phyloP scores from a whole-genome alignment of 1,140 invertebrate genomes.

The Thalassaphorura encarpata region DNA sequence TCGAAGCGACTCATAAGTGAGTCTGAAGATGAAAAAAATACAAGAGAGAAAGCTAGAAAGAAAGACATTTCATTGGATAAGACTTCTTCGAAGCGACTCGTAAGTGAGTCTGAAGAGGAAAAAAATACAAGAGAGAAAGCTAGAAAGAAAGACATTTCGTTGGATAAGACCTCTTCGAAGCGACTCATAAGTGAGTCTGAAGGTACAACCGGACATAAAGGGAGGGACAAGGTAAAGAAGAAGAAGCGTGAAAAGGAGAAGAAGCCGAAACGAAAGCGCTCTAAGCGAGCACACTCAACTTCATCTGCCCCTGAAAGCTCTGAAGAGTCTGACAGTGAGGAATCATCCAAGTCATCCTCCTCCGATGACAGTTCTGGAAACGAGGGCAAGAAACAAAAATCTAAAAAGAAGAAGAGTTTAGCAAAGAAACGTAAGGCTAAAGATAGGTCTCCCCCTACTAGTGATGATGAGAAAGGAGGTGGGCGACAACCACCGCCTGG shows the following conservation, averaged over 20 bases:
- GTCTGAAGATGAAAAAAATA: neutral
- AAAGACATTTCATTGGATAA: neutral
- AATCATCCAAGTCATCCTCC: constrained; percentile 9
- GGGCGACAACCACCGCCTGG: constrained; percentile 2
- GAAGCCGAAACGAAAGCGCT: constrained; percentile 14
- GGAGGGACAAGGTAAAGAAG: constrained; percentile 11
- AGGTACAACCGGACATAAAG: neutral
- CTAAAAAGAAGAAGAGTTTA: constrained; percentile 27
- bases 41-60: constrained; percentile 7
- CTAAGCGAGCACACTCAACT: neutral
- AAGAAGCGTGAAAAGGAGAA: constrained; percentile 15
- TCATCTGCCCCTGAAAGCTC: neutral
- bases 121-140: constrained; percentile 7
- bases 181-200: neutral
- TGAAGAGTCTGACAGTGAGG: too few species aligned
- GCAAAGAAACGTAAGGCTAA: constrained; percentile 6
- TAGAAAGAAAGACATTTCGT: constrained; percentile 18
- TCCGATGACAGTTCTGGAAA: constrained; percentile 16
- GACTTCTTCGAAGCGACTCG: neutral
- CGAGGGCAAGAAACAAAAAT: constrained; percentile 13
- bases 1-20: neutral
- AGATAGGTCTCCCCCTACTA: constrained; percentile 12
- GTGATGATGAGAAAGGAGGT: constrained; percentile 6
- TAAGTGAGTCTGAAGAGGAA: neutral
- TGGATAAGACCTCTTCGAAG: constrained; percentile 7